Evolutionary conservation across 1,140 invertebrate species (phyloP), one percentile per base, ranked within the genome.

Genomic region (Heterodera carotae): DNA sequence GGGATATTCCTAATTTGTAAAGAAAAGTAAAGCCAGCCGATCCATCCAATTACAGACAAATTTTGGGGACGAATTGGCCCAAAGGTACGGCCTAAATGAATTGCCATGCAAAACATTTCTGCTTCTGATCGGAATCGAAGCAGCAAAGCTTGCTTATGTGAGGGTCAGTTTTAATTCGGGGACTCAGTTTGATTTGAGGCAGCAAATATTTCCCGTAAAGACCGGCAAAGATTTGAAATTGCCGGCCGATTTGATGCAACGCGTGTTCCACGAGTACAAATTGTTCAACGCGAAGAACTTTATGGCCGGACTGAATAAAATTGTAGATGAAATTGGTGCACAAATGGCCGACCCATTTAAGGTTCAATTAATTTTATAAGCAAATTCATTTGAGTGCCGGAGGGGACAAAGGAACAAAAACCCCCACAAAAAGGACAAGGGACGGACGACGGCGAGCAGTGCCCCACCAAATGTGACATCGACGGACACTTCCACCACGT

Each of bases 281-380:
- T 66, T 85, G 7, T 84, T 84, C 64, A 82, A 82, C 62, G 84
- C 80, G 5, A 80, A 85, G 53, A 84, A 84, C 36, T 84, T 81
- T 68, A 84, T 86, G 84, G 83, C 84, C 27, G 83, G 76, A 25
- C 70, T 84, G 15, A 84, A 84, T 71, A 84, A 84, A 53, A 84
- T 86, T 33, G 76, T 84, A 29, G 78, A 85, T 48, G 83, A 86
- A 71, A 84, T 84, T 56, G 83, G 83, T 5, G 69, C 76, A 18
- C 69, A 85, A 78, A 83, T 84, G 76, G 31, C 56, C 36, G 82
- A 85, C 76, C 79, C 82, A 5, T 79, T 79, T 53, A 79, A 79
- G 69, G 78, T 74, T 6, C n/a, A 66, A 36, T 59, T 59, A 8
- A 22, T 0, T 22, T 69, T 56, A 27, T 48, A 77, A 12, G 76